Percentiles rank a stretch among this genome's conserved stretches.
These are phyloP conservation scores for Thera obeliscata DNA, from an alignment of 2,888 invertebrate genomes.

Conservation along the genomic window DNA sequence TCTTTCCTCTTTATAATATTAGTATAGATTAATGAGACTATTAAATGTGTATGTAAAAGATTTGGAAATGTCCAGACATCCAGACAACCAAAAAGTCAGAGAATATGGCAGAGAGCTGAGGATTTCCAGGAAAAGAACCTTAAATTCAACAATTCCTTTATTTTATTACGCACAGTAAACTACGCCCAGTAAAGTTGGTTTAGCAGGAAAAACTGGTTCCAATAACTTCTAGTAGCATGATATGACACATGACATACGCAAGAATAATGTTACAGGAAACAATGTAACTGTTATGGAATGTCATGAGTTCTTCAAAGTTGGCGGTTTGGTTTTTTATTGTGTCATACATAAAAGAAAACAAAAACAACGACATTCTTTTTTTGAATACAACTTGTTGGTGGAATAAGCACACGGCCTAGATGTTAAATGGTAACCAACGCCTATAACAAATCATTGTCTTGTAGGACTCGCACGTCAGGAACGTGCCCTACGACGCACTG, in stretches of 20 bases:
- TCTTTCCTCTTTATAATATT: too few species aligned
- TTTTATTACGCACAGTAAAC: background rate
- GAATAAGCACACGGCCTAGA: too few species aligned
- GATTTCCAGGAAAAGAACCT: background rate
- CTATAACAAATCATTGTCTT: too few species aligned
- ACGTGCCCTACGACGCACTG: too few species aligned
- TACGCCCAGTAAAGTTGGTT: slow-evolving; percentile 14
- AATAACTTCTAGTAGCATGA: slow-evolving; percentile 27
- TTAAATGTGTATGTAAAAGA: too few species aligned
- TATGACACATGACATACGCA: slow-evolving; percentile 33
- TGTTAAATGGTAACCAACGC: too few species aligned
- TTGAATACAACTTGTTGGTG: too few species aligned
- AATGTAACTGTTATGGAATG: slow-evolving; percentile 23
- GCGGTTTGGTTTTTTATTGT: slow-evolving; percentile 9
- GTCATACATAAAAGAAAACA: background rate
- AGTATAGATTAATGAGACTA: too few species aligned
- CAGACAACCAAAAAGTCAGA: too few species aligned
- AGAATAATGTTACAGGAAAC: slow-evolving; percentile 41
- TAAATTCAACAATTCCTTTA: background rate
- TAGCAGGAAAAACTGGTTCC: slow-evolving; percentile 26
- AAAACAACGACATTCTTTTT: too few species aligned
- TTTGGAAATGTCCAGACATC: too few species aligned
- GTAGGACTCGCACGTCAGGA: too few species aligned
- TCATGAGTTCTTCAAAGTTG: slow-evolving; percentile 26
- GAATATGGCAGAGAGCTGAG: background rate